Percentiles rank a stretch among this genome's conserved stretches.
These are phyloP conservation scores for Platorchestia sp. DNA, from an alignment of 1,140 invertebrate genomes.

Conservation along the genomic window DNA sequence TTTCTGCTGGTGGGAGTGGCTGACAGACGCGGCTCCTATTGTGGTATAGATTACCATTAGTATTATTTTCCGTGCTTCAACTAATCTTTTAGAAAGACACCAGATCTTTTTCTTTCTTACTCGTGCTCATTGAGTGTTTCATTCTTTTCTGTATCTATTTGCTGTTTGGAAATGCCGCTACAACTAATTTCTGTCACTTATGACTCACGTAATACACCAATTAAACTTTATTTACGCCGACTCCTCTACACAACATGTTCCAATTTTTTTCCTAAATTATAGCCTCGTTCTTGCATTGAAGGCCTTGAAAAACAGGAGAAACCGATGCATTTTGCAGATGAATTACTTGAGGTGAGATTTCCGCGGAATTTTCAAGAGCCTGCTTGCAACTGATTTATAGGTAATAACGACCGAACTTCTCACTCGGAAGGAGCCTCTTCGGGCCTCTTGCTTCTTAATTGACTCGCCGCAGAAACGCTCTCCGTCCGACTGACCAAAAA, in stretches of 20 bases:
- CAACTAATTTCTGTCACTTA: not conserved
- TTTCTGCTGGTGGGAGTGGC: no score
- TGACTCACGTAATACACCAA: not conserved
- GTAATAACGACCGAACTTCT: not conserved
- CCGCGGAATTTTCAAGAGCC: not conserved
- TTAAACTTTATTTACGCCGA: not conserved
- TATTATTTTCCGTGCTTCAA: no score
- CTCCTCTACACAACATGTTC: not conserved
- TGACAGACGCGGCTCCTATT: no score
- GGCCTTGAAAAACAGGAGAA: not conserved
- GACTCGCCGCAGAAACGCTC: not conserved
- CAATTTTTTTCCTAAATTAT: not conserved
- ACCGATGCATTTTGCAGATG: not conserved
- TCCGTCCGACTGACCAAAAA: not conserved
- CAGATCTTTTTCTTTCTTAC: no score
- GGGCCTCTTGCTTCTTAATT: not conserved
- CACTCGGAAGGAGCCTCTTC: not conserved
- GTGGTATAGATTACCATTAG: no score
- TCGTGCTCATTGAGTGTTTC: no score
- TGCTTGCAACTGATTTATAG: not conserved
- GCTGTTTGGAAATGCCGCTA: not conserved
- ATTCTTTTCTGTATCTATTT: not conserved
- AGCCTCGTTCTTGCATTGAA: not conserved
- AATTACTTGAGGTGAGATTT: not conserved
- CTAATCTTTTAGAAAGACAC: no score